phyloP scores from a whole-genome alignment of 2,113 vertebrate genomes.

The Camelus bactrianus region DNA sequence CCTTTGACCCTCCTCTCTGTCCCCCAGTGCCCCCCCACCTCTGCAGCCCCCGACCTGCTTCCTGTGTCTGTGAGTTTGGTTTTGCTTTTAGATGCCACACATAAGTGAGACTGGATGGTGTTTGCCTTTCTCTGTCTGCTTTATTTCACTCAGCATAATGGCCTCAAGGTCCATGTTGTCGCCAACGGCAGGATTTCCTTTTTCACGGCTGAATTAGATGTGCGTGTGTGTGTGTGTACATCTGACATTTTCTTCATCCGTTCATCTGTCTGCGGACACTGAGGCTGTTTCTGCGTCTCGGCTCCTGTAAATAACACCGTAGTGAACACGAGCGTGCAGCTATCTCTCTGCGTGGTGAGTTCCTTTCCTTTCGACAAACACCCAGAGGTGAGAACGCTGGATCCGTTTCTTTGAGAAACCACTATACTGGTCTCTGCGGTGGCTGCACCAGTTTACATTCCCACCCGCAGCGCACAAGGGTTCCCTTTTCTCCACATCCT shows the following conservation, averaged over 20 bases:
- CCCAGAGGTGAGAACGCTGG: not conserved
- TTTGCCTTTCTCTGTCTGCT: not conserved
- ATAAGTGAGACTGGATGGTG: not conserved
- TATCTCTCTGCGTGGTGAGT: not conserved
- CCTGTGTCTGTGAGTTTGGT: not conserved
- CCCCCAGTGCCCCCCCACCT: not conserved
- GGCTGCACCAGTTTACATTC: not conserved
- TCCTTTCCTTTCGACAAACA: not conserved
- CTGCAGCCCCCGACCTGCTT: not conserved
- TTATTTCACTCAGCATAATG: not conserved
- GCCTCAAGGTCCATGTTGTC: not conserved
- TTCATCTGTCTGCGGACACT: not conserved
- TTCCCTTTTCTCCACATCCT: not conserved
- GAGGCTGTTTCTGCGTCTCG: not conserved
- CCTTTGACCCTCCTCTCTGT: not conserved
- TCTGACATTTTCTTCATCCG: fast-evolving
- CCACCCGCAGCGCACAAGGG: fast-evolving
- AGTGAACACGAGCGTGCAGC: not conserved
- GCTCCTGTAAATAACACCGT: not conserved
- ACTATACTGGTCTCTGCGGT: not conserved
- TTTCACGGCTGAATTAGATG: too few species aligned
- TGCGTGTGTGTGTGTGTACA: too few species aligned
- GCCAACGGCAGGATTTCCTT: not conserved
- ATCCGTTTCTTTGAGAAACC: not conserved
- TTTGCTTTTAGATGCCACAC: too few species aligned